phyloP scores from a whole-genome alignment of 2,113 vertebrate species.

The Jacana jacana region DNA sequence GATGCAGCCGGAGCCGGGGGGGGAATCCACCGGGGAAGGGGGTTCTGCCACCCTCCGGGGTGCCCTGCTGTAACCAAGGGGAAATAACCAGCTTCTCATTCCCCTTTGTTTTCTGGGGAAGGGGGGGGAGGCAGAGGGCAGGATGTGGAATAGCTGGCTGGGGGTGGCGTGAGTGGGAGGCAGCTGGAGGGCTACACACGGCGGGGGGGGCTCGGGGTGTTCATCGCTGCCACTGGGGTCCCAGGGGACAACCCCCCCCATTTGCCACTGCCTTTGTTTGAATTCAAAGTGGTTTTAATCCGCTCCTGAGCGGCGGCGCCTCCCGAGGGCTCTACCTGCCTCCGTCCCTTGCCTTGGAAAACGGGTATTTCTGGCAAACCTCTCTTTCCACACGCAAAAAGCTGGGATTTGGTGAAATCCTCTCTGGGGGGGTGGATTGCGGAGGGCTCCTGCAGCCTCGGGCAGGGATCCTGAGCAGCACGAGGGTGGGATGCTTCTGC shows the following conservation, averaged over 20 bases:
- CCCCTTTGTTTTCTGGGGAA: neutral
- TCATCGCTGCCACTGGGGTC: neutral
- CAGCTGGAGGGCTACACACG: neutral
- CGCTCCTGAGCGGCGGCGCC: too few relatives aligned
- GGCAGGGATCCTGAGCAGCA: neutral
- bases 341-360: neutral
- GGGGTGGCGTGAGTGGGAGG: fast-evolving
- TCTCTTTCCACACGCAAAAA: neutral
- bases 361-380: fast-evolving
- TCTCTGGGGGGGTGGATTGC: neutral
- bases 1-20: neutral
- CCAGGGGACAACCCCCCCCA: too few relatives aligned
- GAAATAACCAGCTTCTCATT: neutral
- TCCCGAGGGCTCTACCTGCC: neutral
- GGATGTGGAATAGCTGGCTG: fast-evolving
- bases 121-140: neutral
- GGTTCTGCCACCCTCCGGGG: neutral
- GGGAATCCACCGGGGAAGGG: neutral
- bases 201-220: neutral
- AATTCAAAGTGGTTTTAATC: too few relatives aligned
- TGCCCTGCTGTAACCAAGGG: neutral
- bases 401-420: neutral
- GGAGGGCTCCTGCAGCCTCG: neutral
- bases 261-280: too few relatives aligned
- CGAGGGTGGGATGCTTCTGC: neutral